phyloP scores from a whole-genome alignment of 2,113 vertebrate species.

The Cinclus mexicanus region DNA sequence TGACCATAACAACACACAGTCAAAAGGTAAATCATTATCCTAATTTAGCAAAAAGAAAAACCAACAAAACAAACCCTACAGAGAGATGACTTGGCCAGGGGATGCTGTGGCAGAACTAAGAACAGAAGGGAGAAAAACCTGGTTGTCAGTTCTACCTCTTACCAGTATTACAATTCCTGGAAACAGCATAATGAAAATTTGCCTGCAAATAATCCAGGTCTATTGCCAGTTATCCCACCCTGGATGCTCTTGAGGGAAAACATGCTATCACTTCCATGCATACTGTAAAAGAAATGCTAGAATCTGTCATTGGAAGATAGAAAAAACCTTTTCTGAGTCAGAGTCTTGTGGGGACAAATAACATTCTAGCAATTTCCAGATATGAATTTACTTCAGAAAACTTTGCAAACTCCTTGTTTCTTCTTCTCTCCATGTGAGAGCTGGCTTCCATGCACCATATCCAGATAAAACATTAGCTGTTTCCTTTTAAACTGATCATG shows the following conservation, averaged over 20 bases:
- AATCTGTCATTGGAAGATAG: background rate
- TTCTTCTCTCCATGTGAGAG: background rate
- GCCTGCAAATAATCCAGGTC: background rate
- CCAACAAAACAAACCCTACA: background rate
- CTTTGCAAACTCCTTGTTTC: background rate
- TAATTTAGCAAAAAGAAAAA: background rate
- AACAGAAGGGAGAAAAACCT: background rate
- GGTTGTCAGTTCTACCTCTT: background rate
- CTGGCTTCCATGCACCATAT: background rate
- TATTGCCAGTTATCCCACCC: background rate
- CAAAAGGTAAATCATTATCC: background rate
- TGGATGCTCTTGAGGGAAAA: background rate
- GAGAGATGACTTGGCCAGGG: background rate
- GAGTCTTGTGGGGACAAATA: background rate
- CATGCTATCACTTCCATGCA: background rate
- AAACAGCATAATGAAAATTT: background rate
- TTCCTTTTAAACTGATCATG: background rate
- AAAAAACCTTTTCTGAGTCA: background rate
- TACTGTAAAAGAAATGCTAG: background rate
- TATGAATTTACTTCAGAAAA: background rate
- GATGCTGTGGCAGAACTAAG: background rate
- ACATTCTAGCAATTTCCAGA: background rate
- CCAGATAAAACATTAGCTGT: background rate
- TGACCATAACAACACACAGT: background rate
- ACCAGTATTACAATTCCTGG: background rate